Conservation (phyloP, 2,888 invertebrate species). For the Myopa tessellatipennis region DNA sequence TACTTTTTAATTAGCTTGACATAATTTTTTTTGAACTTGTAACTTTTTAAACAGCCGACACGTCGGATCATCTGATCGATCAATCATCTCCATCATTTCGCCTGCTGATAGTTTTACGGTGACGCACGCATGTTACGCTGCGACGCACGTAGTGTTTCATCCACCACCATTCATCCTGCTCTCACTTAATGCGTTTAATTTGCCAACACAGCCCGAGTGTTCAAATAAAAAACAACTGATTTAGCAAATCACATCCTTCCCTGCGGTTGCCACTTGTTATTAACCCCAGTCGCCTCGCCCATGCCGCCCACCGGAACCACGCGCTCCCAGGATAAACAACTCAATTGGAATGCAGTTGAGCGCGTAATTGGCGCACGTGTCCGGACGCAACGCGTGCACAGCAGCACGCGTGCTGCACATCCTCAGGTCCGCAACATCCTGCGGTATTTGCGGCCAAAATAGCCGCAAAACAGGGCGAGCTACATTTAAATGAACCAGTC, state of each 20-base stretch:
- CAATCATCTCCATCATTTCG: constrained; percentile 34
- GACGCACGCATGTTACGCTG: background rate
- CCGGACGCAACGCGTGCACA: constrained; percentile 56
- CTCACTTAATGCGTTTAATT: constrained; percentile 44
- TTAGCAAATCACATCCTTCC: constrained; percentile 41
- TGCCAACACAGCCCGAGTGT: constrained; percentile 56
- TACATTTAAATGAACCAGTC: constrained; percentile 30
- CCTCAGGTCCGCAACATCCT: constrained; percentile 1
- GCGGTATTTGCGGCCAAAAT: constrained; percentile 59
- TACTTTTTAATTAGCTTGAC: no score
- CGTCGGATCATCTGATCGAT: background rate
- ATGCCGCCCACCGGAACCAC: constrained; percentile 44
- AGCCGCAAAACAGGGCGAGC: constrained; percentile 44
- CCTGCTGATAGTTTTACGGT: constrained; percentile 60
- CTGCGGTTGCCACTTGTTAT: constrained; percentile 35
- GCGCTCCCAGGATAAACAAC: constrained; percentile 63
- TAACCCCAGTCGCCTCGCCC: background rate
- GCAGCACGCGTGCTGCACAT: background rate
- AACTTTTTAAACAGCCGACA: no score
- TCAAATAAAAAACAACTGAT: constrained; percentile 56
- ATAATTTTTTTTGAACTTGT: no score
- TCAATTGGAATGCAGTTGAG: constrained; percentile 68
- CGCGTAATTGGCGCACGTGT: constrained; percentile 68
- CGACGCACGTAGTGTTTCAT: background rate
- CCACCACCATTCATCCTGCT: background rate